These are phyloP conservation scores for Macrostomum cliftonense DNA, from an alignment of 2,888 invertebrate genomes.

Conservation along the genomic window DNA sequence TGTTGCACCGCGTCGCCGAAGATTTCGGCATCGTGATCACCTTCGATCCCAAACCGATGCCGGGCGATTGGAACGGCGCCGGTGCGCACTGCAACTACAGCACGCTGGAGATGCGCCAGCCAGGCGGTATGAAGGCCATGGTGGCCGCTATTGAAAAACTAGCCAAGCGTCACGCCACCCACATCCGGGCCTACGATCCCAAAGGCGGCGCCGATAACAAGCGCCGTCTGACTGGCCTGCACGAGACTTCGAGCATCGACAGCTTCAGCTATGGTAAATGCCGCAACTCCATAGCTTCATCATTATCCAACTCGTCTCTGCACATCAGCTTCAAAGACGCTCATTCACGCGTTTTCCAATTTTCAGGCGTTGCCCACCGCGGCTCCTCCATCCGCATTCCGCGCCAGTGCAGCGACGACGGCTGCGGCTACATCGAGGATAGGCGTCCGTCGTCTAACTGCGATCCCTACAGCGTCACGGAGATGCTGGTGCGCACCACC, in stretches of 20 bases:
- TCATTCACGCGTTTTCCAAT: no score
- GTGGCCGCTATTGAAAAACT: slow-evolving; percentile 67
- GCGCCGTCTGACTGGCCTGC: slow-evolving; percentile 68
- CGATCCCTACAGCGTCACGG: slow-evolving; percentile 35
- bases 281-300: no score
- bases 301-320: no score
- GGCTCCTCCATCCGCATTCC: slow-evolving; percentile 85
- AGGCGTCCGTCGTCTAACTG: slow-evolving; percentile 46
- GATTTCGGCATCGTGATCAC: slow-evolving; percentile 41
- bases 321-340: no score
- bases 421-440: slow-evolving; percentile 86
- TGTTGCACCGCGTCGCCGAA: slow-evolving; percentile 41
- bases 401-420: slow-evolving; percentile 64
- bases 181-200: slow-evolving; percentile 89
- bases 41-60: slow-evolving; percentile 42
- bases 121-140: slow-evolving; percentile 23
- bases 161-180: slow-evolving; percentile 69
- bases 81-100: slow-evolving; percentile 93
- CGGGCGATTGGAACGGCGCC: slow-evolving; percentile 42
- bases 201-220: slow-evolving; percentile 87
- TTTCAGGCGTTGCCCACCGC: slow-evolving; percentile 58
- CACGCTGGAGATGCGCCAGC: slow-evolving; percentile 66
- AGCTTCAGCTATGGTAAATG: slow-evolving; percentile 48
- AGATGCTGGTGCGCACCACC: slow-evolving; percentile 21
- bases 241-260: slow-evolving; percentile 88